phyloP scores from a whole-genome alignment of 2,113 vertebrate genomes.

The Zeus faber region DNA sequence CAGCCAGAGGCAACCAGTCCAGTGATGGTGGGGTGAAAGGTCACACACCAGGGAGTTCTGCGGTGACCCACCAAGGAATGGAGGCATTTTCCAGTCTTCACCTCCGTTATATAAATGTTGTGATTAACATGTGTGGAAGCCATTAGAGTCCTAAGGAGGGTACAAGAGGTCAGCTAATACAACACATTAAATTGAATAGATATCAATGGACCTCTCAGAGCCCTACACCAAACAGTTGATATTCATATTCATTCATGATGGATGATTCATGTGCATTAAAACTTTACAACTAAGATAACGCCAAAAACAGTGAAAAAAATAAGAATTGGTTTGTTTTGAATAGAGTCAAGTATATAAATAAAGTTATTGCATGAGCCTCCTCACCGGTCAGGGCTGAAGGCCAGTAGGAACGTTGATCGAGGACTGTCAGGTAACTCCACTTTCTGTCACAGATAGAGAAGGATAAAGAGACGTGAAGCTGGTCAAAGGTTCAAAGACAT shows the following conservation, averaged over 20 bases:
- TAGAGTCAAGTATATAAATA: neutral
- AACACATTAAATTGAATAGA: neutral
- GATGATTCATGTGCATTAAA: no score
- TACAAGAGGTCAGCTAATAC: neutral
- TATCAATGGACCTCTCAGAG: neutral
- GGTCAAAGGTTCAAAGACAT: neutral
- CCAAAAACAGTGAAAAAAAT: neutral
- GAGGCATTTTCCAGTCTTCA: slow-evolving; percentile 97
- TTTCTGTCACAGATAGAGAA: slow-evolving; percentile 81
- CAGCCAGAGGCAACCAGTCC: slow-evolving; percentile 98
- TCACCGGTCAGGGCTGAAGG: slow-evolving; percentile 98
- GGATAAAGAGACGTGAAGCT: no score
- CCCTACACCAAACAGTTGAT: neutral
- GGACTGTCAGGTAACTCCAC: slow-evolving; percentile 99
- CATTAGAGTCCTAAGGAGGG: slow-evolving; percentile 85
- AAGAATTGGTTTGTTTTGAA: neutral
- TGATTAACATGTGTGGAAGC: slow-evolving; percentile 99
- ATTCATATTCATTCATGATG: no score
- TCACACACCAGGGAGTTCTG: slow-evolving; percentile 97
- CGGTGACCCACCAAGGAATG: slow-evolving; percentile 97
- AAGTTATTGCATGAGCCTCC: slow-evolving; percentile 1
- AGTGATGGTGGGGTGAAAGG: slow-evolving; percentile 96
- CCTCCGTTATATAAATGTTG: slow-evolving; percentile 99
- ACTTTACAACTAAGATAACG: neutral
- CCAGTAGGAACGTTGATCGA: slow-evolving; percentile 96